Evolutionary conservation across 2,888 invertebrate genomes (phyloP), one percentile per base, ranked within the genome.

Genomic region (Clunio marinus): DNA sequence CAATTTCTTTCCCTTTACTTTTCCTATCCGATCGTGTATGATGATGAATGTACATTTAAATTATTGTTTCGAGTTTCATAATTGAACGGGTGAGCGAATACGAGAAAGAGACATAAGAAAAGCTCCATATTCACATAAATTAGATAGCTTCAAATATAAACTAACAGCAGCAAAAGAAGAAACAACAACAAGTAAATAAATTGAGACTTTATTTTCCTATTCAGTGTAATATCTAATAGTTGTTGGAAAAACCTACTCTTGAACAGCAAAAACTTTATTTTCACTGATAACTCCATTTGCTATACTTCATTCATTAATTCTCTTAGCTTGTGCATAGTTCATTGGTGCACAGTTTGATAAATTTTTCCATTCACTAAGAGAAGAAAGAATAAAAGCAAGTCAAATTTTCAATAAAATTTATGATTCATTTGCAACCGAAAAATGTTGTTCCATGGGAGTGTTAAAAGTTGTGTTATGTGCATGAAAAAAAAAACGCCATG

Each of bases 261-360:
- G 3, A 45, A 27, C 24, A 20, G 51, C 51, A 22, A 22, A 58
- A 24, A 10, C 25, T 58, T 27, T 28, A 7, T 17, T 28, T 32
- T 20, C 32, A 32, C 59, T 59, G 59, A 59, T 59, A 59, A 59
- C 59, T 32, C 13, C n/a, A 59, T 59, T 59, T 27, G 25, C 57
- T 57, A 27, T 27, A 20, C 57, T 57, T 24, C 45, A 32, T 32
- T 32, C 25, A 57, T 13, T 13, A 27, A 15, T 27, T 5, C 27
- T 20, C 57, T 51, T 17, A 20, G 24, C 51, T 17, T 41, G 41
- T 41, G 41, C 41, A 41, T 15, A 41, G 41, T 41, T 41, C 41
- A 41, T 3, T 15, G n/a, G 51, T 17, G 20, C 51, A 51, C 51
- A 51, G 51, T 51, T 51, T 51, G 51, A 51, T 51, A 51, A 51